These are phyloP conservation scores for Euplagia quadripunctaria DNA, from an alignment of 2,888 invertebrate species.

Conservation along the genomic window DNA sequence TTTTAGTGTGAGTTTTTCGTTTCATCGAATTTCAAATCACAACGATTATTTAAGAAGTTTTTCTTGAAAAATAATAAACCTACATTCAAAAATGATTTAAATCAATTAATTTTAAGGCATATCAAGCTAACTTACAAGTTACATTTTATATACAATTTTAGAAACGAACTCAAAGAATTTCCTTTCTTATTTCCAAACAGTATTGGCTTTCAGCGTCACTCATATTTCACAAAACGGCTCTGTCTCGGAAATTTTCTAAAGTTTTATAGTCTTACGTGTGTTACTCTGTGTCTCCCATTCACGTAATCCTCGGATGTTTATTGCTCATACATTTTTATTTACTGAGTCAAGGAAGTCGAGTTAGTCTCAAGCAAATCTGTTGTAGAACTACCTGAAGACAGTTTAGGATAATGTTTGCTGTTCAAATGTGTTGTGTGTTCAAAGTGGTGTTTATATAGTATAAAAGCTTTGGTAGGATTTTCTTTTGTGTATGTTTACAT, in stretches of 20 bases:
- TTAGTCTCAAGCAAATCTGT: conserved; percentile 21
- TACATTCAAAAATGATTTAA: too few species aligned
- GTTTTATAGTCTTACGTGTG: conserved; percentile 22
- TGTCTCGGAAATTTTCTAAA: conserved; percentile 6
- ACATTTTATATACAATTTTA: neutral
- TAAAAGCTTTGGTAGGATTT: neutral
- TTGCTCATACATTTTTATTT: conserved; percentile 23
- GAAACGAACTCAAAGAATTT: neutral
- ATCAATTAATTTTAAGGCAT: too few species aligned
- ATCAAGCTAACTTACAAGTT: neutral
- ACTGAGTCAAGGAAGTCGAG: conserved; percentile 10
- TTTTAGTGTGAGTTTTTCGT: too few species aligned
- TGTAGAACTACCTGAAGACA: conserved; percentile 11
- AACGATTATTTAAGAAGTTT: too few species aligned
- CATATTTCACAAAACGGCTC: conserved; percentile 20
- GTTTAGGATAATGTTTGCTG: neutral
- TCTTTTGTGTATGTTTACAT: neutral
- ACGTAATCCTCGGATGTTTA: conserved; percentile 21
- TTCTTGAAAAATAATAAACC: too few species aligned
- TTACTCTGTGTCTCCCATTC: conserved; percentile 17
- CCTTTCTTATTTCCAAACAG: neutral
- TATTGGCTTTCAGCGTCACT: neutral
- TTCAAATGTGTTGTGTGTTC: too few species aligned
- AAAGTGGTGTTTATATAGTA: neutral
- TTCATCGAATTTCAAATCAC: too few species aligned